Conservation (phyloP, 2,888 invertebrate species). For the Alloscopus bannaensis region DNA sequence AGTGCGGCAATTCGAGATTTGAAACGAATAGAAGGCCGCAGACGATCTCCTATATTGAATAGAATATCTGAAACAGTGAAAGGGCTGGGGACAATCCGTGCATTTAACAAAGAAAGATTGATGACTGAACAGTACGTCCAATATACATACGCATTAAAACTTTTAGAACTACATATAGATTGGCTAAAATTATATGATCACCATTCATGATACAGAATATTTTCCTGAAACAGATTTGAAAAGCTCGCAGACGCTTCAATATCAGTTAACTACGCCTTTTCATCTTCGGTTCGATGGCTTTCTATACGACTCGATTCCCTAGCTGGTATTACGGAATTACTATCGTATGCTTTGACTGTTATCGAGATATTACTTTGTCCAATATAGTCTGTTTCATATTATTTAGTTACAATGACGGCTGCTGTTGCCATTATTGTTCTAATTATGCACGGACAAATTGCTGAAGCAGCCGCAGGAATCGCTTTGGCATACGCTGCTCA, state of each 20-base stretch:
- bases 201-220: background rate
- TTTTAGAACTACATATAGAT: too few relatives aligned
- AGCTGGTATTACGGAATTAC: slow-evolving; percentile 73
- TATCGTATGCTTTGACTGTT: too few relatives aligned
- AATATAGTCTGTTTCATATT: too few relatives aligned
- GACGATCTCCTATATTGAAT: slow-evolving; percentile 80
- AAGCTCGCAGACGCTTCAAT: slow-evolving; percentile 63
- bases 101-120: slow-evolving; percentile 79
- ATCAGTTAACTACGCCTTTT: slow-evolving; percentile 76
- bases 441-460: slow-evolving; percentile 68
- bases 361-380: too few relatives aligned
- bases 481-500: slow-evolving; percentile 80
- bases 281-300: slow-evolving; percentile 78
- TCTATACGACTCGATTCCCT: slow-evolving; percentile 77
- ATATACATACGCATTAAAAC: too few relatives aligned
- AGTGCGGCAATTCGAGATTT: slow-evolving; percentile 77
- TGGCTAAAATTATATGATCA: background rate
- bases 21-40: slow-evolving; percentile 79
- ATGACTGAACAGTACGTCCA: slow-evolving; percentile 77
- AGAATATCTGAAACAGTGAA: slow-evolving; percentile 79
- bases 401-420: slow-evolving; percentile 66
- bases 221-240: slow-evolving; percentile 65
- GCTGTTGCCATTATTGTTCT: slow-evolving; percentile 66
- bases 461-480: slow-evolving; percentile 76
- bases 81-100: slow-evolving; percentile 80